Evolutionary conservation across 30 jellyfish, hydroid and myxozoan genomes (phyloP).

Genomic region (Turritopsis rubra): DNA sequence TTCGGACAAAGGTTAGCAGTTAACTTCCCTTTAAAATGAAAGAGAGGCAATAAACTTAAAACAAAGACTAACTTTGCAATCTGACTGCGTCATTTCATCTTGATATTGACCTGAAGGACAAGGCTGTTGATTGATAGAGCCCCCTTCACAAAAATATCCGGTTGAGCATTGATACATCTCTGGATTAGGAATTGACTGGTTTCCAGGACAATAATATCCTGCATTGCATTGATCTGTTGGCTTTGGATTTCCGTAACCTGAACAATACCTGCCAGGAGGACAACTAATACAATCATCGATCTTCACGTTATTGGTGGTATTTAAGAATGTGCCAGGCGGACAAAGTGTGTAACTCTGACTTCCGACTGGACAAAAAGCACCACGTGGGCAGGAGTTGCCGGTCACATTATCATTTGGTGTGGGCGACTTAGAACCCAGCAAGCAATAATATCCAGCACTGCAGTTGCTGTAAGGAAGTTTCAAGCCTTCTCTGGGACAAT

Average conservation of each 20-base stretch:
- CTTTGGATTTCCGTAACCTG: constrained; percentile 77
- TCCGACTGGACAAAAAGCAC: constrained; percentile 83
- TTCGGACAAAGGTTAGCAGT: too few relatives aligned
- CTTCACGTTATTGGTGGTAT: constrained; percentile 52
- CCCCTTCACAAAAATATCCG: constrained; percentile 71
- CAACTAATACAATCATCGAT: constrained; percentile 70
- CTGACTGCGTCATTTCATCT: constrained; percentile 60
- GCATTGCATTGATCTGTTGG: constrained; percentile 83
- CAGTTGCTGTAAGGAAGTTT: constrained; percentile 65
- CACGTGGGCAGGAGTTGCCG: constrained; percentile 84
- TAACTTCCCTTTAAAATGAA: background rate
- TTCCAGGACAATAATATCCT: constrained; percentile 88
- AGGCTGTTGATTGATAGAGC: constrained; percentile 48
- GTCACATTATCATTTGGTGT: constrained; percentile 70
- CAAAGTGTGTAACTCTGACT: constrained; percentile 75
- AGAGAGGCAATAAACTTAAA: background rate
- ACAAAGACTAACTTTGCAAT: constrained; percentile 69
- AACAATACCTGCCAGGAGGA: constrained; percentile 71
- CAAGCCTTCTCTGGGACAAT: constrained; percentile 67
- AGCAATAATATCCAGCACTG: constrained; percentile 79
- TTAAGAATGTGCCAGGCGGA: constrained; percentile 95
- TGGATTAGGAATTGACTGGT: constrained; percentile 76
- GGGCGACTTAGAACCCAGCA: constrained; percentile 67
- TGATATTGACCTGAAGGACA: constrained; percentile 89
- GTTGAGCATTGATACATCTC: constrained; percentile 54